These are phyloP conservation scores for Drosophila mimica DNA, from an alignment of 2,888 invertebrate genomes.

Conservation along the genomic window DNA sequence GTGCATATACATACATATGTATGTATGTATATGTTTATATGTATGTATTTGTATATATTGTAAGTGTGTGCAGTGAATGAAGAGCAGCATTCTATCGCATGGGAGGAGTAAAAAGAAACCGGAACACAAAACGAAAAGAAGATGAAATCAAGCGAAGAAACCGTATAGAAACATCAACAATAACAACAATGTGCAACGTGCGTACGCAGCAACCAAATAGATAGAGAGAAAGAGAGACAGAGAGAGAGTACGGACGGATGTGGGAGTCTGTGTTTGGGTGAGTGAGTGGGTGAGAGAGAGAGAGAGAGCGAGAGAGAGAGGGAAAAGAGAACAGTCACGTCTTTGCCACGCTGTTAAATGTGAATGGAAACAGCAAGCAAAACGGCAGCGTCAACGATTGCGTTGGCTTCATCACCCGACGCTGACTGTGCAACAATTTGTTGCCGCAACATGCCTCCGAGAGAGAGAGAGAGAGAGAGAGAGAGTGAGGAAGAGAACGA, in stretches of 20 bases:
- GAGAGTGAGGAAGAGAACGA: conserved; percentile 8
- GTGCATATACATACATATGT: neutral
- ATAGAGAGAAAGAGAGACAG: conserved; percentile 9
- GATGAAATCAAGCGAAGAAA: conserved; percentile 24
- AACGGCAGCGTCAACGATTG: conserved; percentile 19
- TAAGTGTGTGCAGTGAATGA: neutral
- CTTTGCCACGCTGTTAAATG: conserved; percentile 41
- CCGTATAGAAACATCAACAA: conserved; percentile 27
- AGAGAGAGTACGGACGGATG: neutral
- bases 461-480: neutral
- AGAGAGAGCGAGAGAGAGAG: conserved; percentile 1
- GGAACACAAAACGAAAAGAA: conserved; percentile 8
- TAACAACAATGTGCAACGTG: conserved; percentile 54
- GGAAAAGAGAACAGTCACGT: conserved; percentile 18
- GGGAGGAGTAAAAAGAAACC: neutral
- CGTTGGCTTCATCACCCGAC: conserved; percentile 16
- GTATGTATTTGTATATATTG: neutral
- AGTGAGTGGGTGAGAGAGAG: neutral
- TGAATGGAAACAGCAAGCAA: conserved; percentile 57
- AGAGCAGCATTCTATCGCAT: neutral
- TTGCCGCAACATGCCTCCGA: conserved; percentile 60
- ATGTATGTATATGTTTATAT: neutral
- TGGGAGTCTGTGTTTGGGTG: neutral
- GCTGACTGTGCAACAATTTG: conserved; percentile 75
- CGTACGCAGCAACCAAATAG: conserved; percentile 5